Conservation (phyloP, 1,140 invertebrate genomes). For the Cardiocondyla obscurior region DNA sequence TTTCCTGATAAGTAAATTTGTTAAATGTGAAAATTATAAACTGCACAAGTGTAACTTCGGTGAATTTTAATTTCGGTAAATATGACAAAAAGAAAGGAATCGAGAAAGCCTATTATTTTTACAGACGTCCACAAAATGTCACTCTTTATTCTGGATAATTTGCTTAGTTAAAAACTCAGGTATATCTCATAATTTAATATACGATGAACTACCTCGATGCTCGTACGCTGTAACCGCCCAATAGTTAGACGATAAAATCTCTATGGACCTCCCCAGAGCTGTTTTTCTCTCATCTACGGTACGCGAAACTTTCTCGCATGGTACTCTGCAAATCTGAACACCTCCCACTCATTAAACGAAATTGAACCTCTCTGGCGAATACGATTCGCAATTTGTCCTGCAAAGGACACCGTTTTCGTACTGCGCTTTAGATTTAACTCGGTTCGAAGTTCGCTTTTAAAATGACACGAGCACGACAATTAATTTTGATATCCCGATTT, state of each 20-base stretch:
- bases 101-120: not conserved
- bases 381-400: slow-evolving; percentile 5
- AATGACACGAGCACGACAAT: not conserved
- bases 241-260: slow-evolving; percentile 68
- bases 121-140: not conserved
- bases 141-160: slow-evolving; percentile 13
- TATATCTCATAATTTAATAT: slow-evolving; percentile 20
- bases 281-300: slow-evolving; percentile 53
- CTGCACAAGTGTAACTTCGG: not conserved
- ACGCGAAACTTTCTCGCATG: slow-evolving; percentile 50
- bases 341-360: slow-evolving; percentile 57
- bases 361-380: slow-evolving; percentile 45
- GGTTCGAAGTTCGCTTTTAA: slow-evolving; percentile 1
- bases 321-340: slow-evolving; percentile 64
- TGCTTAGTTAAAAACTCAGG: not conserved
- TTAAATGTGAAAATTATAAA: not conserved
- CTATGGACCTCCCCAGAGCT: slow-evolving; percentile 60
- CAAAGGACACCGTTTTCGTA: slow-evolving; percentile 5
- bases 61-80: not conserved
- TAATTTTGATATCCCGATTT: not conserved
- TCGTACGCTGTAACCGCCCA: slow-evolving; percentile 62
- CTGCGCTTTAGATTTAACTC: not conserved
- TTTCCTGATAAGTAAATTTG: not conserved
- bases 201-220: slow-evolving; percentile 47
- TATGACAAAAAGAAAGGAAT: not conserved